phyloP scores from a whole-genome alignment of 1,140 invertebrate species.

The Ceratosolen fusciceps region DNA sequence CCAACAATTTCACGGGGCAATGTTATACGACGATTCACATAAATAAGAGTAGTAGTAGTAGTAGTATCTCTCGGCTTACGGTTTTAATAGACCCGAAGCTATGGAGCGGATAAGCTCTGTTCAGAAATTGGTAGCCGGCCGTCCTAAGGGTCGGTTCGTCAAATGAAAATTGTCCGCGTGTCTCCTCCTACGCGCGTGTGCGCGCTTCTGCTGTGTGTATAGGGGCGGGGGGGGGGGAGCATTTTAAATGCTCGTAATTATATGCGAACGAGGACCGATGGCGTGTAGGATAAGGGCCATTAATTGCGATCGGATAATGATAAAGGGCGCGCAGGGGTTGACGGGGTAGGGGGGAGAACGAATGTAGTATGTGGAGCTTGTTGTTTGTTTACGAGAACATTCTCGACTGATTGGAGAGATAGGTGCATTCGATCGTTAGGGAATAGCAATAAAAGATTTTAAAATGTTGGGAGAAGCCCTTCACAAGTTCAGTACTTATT shows the following conservation, averaged over 20 bases:
- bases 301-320: slow-evolving; percentile 45
- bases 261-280: slow-evolving; percentile 35
- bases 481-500: too few species aligned
- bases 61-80: not conserved
- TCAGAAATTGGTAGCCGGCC: not conserved
- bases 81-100: not conserved
- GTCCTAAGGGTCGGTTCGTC: not conserved
- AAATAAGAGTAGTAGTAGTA: too few species aligned
- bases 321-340: slow-evolving; percentile 24
- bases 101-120: too few species aligned
- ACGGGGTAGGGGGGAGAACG: not conserved
- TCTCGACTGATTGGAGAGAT: slow-evolving; percentile 28
- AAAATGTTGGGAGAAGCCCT: not conserved
- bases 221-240: not conserved
- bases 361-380: not conserved
- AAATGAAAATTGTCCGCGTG: not conserved
- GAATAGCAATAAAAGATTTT: not conserved
- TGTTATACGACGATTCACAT: too few species aligned
- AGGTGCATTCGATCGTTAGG: slow-evolving; percentile 5
- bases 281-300: slow-evolving; percentile 21
- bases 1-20: too few species aligned
- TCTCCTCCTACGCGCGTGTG: not conserved
- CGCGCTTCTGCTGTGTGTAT: too few species aligned
- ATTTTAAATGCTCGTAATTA: slow-evolving; percentile 44
- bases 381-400: slow-evolving; percentile 41